Conservation (phyloP, 2,888 invertebrate genomes). For the Orthonevra nobilis region DNA sequence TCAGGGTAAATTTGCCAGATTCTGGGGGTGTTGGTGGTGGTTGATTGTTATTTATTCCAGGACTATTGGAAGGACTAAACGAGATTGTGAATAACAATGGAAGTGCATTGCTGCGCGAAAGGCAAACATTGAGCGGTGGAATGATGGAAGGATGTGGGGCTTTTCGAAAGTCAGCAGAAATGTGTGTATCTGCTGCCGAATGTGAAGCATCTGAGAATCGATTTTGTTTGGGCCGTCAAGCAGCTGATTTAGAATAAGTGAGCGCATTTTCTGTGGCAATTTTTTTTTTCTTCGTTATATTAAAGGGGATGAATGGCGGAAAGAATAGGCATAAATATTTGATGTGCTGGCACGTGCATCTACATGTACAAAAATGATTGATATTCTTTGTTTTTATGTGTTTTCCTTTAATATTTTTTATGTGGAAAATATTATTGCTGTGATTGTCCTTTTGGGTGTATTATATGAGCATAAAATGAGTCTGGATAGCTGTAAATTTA, state of each 20-base stretch:
- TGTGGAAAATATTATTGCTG: slow-evolving; percentile 25
- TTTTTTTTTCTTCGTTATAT: slow-evolving; percentile 28
- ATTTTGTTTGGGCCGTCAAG: slow-evolving; percentile 58
- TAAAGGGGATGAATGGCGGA: slow-evolving; percentile 53
- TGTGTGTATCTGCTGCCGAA: slow-evolving; percentile 47
- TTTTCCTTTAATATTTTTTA: too few species aligned
- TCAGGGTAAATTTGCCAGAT: slow-evolving; percentile 64
- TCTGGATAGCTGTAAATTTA: neutral
- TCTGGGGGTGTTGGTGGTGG: neutral
- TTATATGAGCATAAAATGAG: neutral
- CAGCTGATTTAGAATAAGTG: slow-evolving; percentile 64
- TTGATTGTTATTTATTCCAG: slow-evolving; percentile 56
- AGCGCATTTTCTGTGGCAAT: too few species aligned
- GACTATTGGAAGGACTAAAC: slow-evolving; percentile 28
- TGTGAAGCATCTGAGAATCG: slow-evolving; percentile 61
- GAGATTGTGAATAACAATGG: slow-evolving; percentile 46
- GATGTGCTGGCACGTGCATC: slow-evolving; percentile 50
- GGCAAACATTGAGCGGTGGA: slow-evolving; percentile 29
- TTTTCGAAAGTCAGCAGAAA: slow-evolving; percentile 33
- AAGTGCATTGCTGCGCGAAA: slow-evolving; percentile 65
- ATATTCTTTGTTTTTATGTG: too few species aligned
- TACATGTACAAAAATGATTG: too few species aligned
- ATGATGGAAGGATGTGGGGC: neutral
- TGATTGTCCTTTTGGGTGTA: neutral
- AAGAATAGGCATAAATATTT: slow-evolving; percentile 37